phyloP scores from a whole-genome alignment of 2,797 vertebrate genomes.

The Anabacerthia variegaticeps region DNA sequence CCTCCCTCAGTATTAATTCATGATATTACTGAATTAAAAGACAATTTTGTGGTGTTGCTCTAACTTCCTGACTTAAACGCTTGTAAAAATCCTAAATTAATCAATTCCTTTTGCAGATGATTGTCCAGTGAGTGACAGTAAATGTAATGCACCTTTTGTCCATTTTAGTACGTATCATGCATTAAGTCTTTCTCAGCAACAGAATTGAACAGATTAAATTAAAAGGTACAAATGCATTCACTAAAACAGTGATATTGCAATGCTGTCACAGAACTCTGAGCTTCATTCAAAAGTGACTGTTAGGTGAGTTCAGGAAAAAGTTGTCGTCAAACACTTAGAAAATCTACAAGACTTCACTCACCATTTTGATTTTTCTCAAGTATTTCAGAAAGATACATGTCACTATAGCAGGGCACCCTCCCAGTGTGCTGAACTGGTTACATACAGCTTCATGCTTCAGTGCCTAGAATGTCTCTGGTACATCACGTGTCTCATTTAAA shows the following conservation, averaged over 20 bases:
- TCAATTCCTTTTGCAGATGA: slow-evolving; percentile 69
- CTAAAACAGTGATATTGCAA: neutral
- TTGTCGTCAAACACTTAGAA: neutral
- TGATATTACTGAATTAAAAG: neutral
- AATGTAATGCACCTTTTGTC: slow-evolving; percentile 75
- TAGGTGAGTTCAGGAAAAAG: neutral
- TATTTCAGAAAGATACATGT: neutral
- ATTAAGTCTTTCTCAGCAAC: slow-evolving; percentile 1
- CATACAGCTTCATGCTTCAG: neutral
- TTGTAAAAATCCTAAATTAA: neutral
- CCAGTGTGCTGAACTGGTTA: neutral
- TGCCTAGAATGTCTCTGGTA: neutral
- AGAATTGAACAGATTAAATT: neutral
- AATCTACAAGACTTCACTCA: neutral
- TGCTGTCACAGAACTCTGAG: neutral
- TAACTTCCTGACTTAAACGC: neutral
- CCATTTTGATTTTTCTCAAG: neutral
- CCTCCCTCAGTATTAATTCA: neutral
- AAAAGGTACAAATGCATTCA: slow-evolving; percentile 4
- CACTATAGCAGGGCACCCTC: neutral
- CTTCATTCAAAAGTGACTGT: neutral
- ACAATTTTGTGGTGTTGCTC: neutral
- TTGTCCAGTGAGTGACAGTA: slow-evolving; percentile 76
- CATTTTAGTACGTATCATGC: slow-evolving; percentile 75
- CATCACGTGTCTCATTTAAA: neutral